These are phyloP conservation scores for Prunella strophiata DNA, from an alignment of 2,797 vertebrate species.

Conservation along the genomic window DNA sequence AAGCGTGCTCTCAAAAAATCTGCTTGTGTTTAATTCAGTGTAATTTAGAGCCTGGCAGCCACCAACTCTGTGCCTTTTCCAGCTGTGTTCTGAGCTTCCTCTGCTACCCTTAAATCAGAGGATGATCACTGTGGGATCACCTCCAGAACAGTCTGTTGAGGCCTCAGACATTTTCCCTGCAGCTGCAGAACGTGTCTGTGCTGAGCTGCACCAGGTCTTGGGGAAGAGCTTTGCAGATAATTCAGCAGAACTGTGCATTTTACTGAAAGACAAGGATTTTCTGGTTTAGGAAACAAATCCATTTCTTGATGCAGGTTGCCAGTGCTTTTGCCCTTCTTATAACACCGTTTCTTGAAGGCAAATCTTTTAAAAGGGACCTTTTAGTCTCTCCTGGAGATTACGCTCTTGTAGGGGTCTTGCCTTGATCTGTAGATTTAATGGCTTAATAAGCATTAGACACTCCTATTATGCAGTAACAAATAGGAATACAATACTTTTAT, in stretches of 20 bases:
- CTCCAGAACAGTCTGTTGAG: background rate
- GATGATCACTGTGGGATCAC: background rate
- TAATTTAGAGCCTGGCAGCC: background rate
- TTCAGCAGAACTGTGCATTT: background rate
- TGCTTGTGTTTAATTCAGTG: background rate
- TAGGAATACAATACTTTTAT: conserved; percentile 64
- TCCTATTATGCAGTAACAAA: conserved; percentile 39
- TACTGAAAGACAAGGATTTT: background rate
- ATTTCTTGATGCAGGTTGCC: background rate
- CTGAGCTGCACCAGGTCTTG: background rate
- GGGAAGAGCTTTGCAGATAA: background rate
- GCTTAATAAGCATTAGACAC: conserved; percentile 48
- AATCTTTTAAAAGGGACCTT: conserved; percentile 34
- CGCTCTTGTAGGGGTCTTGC: conserved; percentile 15
- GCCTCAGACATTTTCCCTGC: background rate
- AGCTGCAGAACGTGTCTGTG: background rate
- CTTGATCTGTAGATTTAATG: conserved; percentile 47
- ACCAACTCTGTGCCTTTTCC: background rate
- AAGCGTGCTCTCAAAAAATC: background rate
- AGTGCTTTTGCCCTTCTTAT: background rate
- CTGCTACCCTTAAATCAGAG: background rate
- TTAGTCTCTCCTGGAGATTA: background rate
- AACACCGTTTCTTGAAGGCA: conserved; percentile 1
- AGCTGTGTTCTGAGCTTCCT: background rate
- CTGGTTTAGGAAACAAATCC: background rate